Conservation (phyloP, 2,797 vertebrate species). For the Sylvia borin region DNA sequence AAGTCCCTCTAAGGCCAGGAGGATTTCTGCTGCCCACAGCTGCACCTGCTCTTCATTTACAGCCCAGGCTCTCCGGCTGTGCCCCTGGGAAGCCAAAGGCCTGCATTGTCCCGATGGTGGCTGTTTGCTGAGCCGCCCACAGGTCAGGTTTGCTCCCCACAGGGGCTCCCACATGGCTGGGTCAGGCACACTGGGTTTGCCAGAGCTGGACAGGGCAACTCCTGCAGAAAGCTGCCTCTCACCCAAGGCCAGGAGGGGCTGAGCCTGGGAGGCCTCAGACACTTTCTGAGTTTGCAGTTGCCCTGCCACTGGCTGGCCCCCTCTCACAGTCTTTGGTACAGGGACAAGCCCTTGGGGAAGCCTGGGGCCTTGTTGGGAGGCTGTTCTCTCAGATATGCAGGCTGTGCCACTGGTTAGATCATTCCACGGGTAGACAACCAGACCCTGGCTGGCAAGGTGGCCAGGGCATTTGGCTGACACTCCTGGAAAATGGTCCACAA, state of each 20-base stretch:
- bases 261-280: conserved; percentile 66
- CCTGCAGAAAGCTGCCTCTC: neutral
- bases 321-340: neutral
- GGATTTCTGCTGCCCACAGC: conserved; percentile 91
- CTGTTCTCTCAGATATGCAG: neutral
- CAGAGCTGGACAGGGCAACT: neutral
- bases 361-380: neutral
- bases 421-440: neutral
- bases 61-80: conserved; percentile 59
- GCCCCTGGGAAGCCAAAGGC: neutral
- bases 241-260: neutral
- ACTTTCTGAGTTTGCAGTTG: neutral
- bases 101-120: neutral
- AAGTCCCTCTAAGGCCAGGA: conserved; percentile 91
- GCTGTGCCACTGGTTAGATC: neutral
- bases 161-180: neutral
- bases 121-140: neutral
- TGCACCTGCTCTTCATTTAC: conserved; percentile 86
- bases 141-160: neutral
- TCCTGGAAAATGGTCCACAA: neutral
- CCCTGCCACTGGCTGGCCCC: neutral
- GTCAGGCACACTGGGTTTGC: neutral
- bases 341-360: neutral
- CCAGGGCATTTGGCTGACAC: neutral
- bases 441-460: neutral